phyloP scores from a whole-genome alignment of 2,888 invertebrate species.

The Crepidodera aurea region DNA sequence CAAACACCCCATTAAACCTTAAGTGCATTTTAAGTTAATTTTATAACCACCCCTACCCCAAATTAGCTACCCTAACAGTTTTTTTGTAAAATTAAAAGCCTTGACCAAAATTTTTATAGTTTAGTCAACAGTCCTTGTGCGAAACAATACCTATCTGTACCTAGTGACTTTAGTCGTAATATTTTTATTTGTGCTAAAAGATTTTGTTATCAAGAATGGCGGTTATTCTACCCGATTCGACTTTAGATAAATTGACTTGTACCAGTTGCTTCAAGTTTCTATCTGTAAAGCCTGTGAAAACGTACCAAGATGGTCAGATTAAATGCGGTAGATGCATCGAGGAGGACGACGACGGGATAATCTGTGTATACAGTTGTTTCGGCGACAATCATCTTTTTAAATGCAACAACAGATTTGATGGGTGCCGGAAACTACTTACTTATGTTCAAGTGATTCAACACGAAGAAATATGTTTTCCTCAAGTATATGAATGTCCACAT shows the following conservation, averaged over 20 bases:
- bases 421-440: conserved; percentile 23
- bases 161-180: too few relatives aligned
- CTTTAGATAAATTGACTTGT: conserved; percentile 22
- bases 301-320: conserved; percentile 13
- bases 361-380: conserved; percentile 16
- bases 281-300: conserved; percentile 27
- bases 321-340: conserved; percentile 33
- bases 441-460: conserved; percentile 22
- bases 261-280: conserved; percentile 28
- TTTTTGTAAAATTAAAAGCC: too few relatives aligned
- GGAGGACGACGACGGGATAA: conserved; percentile 17
- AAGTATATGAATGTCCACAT: conserved; percentile 22
- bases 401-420: conserved; percentile 31
- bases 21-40: too few relatives aligned
- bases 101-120: too few relatives aligned
- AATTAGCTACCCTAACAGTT: too few relatives aligned
- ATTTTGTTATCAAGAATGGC: neutral
- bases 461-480: conserved; percentile 18
- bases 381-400: conserved; percentile 21
- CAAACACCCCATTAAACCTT: too few relatives aligned
- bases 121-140: too few relatives aligned
- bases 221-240: conserved; percentile 7
- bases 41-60: too few relatives aligned
- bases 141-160: too few relatives aligned
- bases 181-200: too few relatives aligned